A percentile compares a stretch with the other conserved stretches of the same genome.
Conservation (phyloP, 2,888 invertebrate species). For the Lycocerus yunnanus region DNA sequence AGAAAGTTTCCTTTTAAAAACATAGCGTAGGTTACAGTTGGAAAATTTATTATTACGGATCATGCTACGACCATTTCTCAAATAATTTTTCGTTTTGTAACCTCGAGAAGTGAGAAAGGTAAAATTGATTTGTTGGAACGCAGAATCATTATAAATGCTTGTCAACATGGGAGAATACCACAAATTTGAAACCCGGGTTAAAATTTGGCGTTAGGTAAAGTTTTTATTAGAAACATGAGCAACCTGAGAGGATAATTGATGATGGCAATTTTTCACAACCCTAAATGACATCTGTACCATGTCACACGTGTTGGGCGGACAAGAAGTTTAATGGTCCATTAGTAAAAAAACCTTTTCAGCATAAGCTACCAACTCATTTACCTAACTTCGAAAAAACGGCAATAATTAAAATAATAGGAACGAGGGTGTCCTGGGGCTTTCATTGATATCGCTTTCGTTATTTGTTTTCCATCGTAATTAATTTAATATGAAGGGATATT, state of each 20-base stretch:
- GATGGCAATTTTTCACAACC: conserved; percentile 53
- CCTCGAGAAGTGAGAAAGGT: background rate
- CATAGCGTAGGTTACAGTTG: background rate
- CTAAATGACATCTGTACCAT: conserved; percentile 46
- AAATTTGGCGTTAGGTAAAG: background rate
- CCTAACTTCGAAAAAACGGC: background rate
- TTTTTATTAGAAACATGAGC: conserved; percentile 7
- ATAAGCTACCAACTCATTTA: background rate
- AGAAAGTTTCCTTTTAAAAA: background rate
- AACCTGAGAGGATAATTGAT: conserved; percentile 49
- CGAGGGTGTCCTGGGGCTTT: background rate
- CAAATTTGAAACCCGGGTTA: background rate
- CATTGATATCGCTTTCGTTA: background rate
- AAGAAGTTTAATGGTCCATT: conserved; percentile 49
- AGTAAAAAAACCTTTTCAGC: conserved; percentile 37
- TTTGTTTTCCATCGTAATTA: too few relatives aligned
- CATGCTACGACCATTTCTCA: background rate
- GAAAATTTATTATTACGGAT: background rate
- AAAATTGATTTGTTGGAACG: background rate
- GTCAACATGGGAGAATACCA: background rate
- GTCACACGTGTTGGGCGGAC: conserved; percentile 47
- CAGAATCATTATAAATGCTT: background rate
- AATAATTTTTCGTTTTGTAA: background rate
- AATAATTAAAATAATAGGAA: background rate
- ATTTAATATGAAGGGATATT: background rate